phyloP scores from a whole-genome alignment of 1,140 invertebrate species.

The Orussus abietinus region DNA sequence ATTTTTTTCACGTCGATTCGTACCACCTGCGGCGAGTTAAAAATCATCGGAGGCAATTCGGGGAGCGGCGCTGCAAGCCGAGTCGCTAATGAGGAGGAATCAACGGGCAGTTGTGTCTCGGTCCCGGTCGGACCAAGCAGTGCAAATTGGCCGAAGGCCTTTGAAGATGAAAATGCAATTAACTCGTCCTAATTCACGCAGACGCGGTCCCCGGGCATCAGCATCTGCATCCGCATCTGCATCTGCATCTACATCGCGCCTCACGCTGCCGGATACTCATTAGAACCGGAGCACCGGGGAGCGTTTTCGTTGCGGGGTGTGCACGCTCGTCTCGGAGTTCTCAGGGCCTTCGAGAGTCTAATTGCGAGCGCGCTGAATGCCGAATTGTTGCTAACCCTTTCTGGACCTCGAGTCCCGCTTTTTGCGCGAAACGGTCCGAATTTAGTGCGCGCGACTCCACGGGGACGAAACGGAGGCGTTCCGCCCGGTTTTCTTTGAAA shows the following conservation, averaged over 20 bases:
- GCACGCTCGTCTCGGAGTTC: neutral
- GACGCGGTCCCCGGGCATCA: conserved; percentile 6
- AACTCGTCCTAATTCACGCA: conserved; percentile 23
- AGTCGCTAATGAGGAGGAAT: conserved; percentile 40
- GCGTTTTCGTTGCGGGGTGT: neutral
- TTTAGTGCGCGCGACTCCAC: too few relatives aligned
- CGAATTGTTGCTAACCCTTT: too few relatives aligned
- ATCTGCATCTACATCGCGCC: conserved; percentile 2
- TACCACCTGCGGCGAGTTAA: too few relatives aligned
- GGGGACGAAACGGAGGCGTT: too few relatives aligned
- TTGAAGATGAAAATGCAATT: conserved; percentile 39
- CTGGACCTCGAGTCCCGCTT: too few relatives aligned
- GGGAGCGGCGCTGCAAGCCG: conserved; percentile 24
- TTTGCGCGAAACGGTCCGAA: too few relatives aligned
- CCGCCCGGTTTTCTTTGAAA: too few relatives aligned
- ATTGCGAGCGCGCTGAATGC: neutral
- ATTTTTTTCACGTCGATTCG: too few relatives aligned
- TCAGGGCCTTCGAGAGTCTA: conserved; percentile 2
- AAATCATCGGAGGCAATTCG: conserved; percentile 5
- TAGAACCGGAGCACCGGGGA: neutral
- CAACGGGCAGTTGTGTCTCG: conserved; percentile 36
- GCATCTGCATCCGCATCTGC: conserved; percentile 5
- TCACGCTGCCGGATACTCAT: neutral
- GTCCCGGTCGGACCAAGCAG: conserved; percentile 12
- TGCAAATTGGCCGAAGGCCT: conserved; percentile 37